A percentile compares a stretch with the other conserved stretches of the same genome.
Evolutionary conservation across 2,113 vertebrate genomes (phyloP).

Genomic region (Caloenas nicobarica): DNA sequence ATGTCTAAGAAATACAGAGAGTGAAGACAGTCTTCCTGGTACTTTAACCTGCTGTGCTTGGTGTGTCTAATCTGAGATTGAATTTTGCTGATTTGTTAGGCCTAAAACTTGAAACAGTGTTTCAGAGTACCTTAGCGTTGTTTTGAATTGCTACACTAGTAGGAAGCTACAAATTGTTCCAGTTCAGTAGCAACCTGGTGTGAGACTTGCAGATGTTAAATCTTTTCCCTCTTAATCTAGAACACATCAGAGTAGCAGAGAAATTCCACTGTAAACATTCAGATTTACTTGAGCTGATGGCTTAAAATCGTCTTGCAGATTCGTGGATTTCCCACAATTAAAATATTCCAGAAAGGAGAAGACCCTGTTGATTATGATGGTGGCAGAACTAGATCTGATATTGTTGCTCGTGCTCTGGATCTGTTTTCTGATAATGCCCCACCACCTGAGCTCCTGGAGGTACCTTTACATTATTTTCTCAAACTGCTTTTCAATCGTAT

Average conservation of each 20-base stretch:
- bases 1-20: too few species aligned
- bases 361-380: constrained; percentile 92
- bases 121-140: background rate
- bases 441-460: constrained; percentile 89
- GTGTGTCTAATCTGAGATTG: too few species aligned
- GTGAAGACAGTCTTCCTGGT: too few species aligned
- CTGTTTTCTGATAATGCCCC: constrained; percentile 91
- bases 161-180: background rate
- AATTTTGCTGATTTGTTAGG: too few species aligned
- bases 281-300: background rate
- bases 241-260: background rate
- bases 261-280: background rate
- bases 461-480: constrained; percentile 26
- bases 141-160: background rate
- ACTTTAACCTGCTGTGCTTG: too few species aligned
- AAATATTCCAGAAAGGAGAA: constrained; percentile 95
- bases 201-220: background rate
- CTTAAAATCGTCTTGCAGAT: constrained; percentile 76
- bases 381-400: constrained; percentile 86
- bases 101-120: background rate
- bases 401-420: constrained; percentile 86
- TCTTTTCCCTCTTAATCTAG: background rate
- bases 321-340: constrained; percentile 94
- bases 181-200: background rate
- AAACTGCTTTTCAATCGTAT: background rate